A percentile compares a stretch with the other conserved stretches of the same genome.
phyloP scores from a whole-genome alignment of 2,888 invertebrate genomes.

The Amblyteles armatorius region DNA sequence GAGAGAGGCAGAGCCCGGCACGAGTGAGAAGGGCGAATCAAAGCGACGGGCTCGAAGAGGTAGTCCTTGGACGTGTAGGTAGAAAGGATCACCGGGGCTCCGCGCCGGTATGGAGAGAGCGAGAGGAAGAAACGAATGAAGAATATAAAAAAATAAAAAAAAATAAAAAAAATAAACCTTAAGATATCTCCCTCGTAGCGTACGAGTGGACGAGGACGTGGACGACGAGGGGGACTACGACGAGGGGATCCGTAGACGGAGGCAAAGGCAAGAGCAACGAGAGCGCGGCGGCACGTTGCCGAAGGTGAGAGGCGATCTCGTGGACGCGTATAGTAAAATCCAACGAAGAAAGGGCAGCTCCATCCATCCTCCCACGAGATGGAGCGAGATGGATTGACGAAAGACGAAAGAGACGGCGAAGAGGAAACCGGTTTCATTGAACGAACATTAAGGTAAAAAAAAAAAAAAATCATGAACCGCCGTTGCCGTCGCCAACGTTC shows the following conservation, averaged over 20 bases:
- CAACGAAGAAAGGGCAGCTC: constrained; percentile 55
- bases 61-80: constrained; percentile 58
- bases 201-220: constrained; percentile 41
- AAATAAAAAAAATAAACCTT: not conserved
- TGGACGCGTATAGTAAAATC: constrained; percentile 63
- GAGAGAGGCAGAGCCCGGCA: constrained; percentile 23
- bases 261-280: constrained; percentile 40
- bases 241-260: constrained; percentile 33
- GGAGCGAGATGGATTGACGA: constrained; percentile 55
- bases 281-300: constrained; percentile 59
- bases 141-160: constrained; percentile 22
- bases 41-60: constrained; percentile 52
- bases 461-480: constrained; percentile 78
- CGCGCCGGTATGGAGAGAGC: constrained; percentile 37
- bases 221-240: constrained; percentile 17
- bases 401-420: constrained; percentile 47
- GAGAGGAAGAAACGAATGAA: constrained; percentile 32
- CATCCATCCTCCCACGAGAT: constrained; percentile 58
- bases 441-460: constrained; percentile 82
- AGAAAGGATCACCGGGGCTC: constrained; percentile 65
- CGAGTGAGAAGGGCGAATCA: constrained; percentile 47
- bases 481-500: constrained; percentile 62
- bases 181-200: constrained; percentile 47
- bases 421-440: constrained; percentile 83
- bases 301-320: constrained; percentile 63